Base-by-base conservation (phyloP, 23 tunicate genomes). In the Trididemnum nubilum region DNA sequence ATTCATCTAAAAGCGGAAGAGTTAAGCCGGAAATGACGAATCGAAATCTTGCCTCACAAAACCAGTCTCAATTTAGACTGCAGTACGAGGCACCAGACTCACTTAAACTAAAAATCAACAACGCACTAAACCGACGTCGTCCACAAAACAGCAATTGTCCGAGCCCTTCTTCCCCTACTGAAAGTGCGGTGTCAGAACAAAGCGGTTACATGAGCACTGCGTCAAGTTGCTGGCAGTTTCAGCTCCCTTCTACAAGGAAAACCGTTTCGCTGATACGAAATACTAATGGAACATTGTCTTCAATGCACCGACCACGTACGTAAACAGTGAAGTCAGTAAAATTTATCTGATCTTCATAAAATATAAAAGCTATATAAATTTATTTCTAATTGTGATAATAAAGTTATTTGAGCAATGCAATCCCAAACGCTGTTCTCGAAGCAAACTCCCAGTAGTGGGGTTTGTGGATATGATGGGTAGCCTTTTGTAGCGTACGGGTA, bases 181-280 rank as follows among this genome's bases (percentile, higher is more conserved):
- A 82, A 3, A 85, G 90, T 58, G 83, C 69, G 24, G 84, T 85
- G 28, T 85, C 90, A 19, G 90, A 85, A 29, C 84, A 85, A 33
- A 85, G 90, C 63, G 90, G 90, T 25, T 85, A 85, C 72, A 49
- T 64, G 38, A 85, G 90, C 84, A 85, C 90, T 2, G 90, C 83
- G 31, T 85, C 90, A 54, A 85, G 84, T 33, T 85, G 90, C 54
- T 85, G 90, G 90, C 83, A 85, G 38, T 85, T 59, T 38, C 83
- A 77, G 44, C 65, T 57, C 26, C 69, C 38, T 0, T 63, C 79
- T 36, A 59, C 84, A n/a, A 0, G 79, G 71, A 66, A 82, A 34
- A 35, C 66, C 31, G 31, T 66, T 36, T 37, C 52, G 40, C 51
- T 5, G 34, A 1, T 80, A 34, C 76, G 85, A 71, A 33, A 33